Base-by-base conservation (phyloP, 2,113 vertebrate species). In the Mellivora capensis region DNA sequence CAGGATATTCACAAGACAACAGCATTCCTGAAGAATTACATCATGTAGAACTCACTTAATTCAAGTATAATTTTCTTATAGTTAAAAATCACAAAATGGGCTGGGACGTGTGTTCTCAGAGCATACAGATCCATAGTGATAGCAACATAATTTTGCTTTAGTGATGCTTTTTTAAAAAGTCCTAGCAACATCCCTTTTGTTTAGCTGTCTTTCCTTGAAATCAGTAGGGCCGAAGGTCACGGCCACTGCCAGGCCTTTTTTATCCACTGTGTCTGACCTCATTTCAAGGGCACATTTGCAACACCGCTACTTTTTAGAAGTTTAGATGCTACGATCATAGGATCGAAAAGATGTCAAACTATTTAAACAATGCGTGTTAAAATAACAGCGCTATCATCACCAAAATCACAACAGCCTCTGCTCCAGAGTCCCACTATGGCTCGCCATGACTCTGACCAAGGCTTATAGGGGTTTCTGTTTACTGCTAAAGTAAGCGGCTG, bases 81-180 rank as follows among this genome's bases (percentile, higher is more conserved):
- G 23, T 49, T n/a, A 84, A 4, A 57, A 39, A 79, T 87, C 71
- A 31, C 27, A 83, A 83, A 72, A 74, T 23, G 17, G 21, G 14
- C 34, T 18, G 20, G 44, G 2, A 23, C 29, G 3, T 44, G n/a
- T 0, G 3, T 49, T 67, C 20, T 44, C 9, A 47, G 49, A 67
- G 17, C 15, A 2, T 2, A 31, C 13, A 82, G 23, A 34, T 81
- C 47, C 6, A 14, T 6, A 64, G 31, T 34, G 6, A 20, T 4
- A 31, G 52, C 11, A 18, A 47, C 6, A 4, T 69, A 72, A 27
- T 71, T 79, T 86, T 97, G 57, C 21, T 97, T 82, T 81, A 94
- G 49, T 18, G 52, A 42, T 87, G 54, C 39, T 90, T 44, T 47
- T 77, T 31, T 7, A 42, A 85, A 82, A 95, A 54, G 37, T 59